Base-by-base conservation (phyloP, 2,797 vertebrate genomes). In the Taeniopygia guttata region DNA sequence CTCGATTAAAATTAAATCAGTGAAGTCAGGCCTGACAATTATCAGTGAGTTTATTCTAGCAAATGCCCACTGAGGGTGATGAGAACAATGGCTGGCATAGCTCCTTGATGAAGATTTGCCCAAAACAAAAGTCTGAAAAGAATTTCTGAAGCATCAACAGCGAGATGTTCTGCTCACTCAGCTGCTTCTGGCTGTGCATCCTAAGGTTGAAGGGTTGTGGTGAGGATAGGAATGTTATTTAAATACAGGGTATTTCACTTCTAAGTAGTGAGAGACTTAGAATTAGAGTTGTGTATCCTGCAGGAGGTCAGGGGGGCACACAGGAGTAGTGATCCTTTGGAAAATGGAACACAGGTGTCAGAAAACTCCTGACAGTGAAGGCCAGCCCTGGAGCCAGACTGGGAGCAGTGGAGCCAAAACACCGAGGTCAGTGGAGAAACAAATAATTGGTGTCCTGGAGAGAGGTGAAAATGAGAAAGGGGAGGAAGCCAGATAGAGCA, bases 341-440 rank as follows among this genome's bases (percentile, higher is more conserved):
- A 80, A 88, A 96, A 96, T 95, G 77, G 89, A 97, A 95, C 93
- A 82, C 96, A 97, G 97, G 97, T 97, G 97, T 96, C 96, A 93
- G 80, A 93, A 94, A 96, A 91, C 90, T 97, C 95, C 86, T 86
- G 89, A 96, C 34, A 32, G 32, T 92, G 93, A 97, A 87, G 95
- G 92, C 60, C 42, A 82, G 76, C 87, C 77, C 94, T 73, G 87
- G 86, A 96, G 95, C 84, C 96, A 93, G 96, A 7, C 94, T 92
- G 66, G 88, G 40, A 76, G 90, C 40, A 32, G 36, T 45, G 82
- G 63, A 95, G 96, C 88, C 97, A 97, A 97, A 97, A 96, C 84
- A 93, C 8, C 82, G 94, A 94, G 89, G 80, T 92, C 91, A 94
- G 91, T 74, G 19, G 51, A 97, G 97, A 95, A 69, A 96, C 69